These are phyloP conservation scores for Pachycephus smyrnensis DNA, from an alignment of 2,888 invertebrate species.

Conservation along the genomic window DNA sequence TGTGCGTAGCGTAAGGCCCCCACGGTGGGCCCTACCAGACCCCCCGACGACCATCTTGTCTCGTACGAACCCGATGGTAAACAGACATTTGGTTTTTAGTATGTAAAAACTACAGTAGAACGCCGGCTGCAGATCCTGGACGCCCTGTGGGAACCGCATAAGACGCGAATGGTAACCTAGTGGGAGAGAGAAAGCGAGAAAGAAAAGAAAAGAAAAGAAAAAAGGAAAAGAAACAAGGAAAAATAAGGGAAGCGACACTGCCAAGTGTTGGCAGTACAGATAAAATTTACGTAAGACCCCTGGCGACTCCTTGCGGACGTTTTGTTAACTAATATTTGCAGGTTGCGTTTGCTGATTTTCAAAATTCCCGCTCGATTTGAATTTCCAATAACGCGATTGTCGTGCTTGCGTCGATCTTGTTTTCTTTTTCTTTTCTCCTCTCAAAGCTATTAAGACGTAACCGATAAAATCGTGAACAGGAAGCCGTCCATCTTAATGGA, in stretches of 20 bases:
- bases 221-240: background rate
- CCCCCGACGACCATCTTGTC: background rate
- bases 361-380: background rate
- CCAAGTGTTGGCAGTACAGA: background rate
- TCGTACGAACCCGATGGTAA: slow-evolving; percentile 10
- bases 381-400: background rate
- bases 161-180: background rate
- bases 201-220: background rate
- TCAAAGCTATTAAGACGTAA: background rate
- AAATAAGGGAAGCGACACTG: background rate
- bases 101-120: slow-evolving; percentile 21
- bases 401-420: background rate
- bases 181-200: slow-evolving; percentile 1
- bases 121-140: slow-evolving; percentile 28
- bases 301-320: background rate
- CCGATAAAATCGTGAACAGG: background rate
- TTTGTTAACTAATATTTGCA: background rate
- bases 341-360: background rate
- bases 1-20: background rate
- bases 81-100: slow-evolving; percentile 19
- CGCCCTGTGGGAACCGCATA: slow-evolving; percentile 21
- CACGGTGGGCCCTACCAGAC: background rate
- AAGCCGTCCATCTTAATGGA: background rate
- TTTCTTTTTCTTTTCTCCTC: background rate
- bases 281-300: background rate